Percentiles rank a stretch among this genome's conserved stretches.
Conservation (phyloP, 2,113 vertebrate genomes). For the Rattus rattus region DNA sequence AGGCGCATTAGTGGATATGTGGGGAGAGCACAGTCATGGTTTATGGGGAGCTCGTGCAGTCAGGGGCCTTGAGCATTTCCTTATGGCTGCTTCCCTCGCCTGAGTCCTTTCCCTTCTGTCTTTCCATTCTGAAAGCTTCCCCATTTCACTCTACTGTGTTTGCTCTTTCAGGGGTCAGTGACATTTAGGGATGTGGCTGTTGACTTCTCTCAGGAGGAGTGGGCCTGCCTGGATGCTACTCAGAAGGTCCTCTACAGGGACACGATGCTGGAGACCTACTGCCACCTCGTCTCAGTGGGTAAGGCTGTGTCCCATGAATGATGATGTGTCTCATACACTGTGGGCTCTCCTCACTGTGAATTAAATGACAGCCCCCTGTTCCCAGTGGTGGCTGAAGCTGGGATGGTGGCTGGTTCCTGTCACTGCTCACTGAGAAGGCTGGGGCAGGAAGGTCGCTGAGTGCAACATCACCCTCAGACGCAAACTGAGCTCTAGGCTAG, state of each 20-base stretch:
- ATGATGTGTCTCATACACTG: background rate
- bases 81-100: background rate
- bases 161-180: background rate
- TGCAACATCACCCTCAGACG: too few relatives aligned
- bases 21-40: background rate
- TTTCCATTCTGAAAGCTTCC: background rate
- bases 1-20: background rate
- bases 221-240: background rate
- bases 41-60: background rate
- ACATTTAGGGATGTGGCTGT: too few relatives aligned
- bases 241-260: constrained; percentile 52
- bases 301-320: background rate
- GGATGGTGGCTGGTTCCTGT: too few relatives aligned
- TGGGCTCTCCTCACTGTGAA: background rate
- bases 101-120: background rate
- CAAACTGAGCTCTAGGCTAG: too few relatives aligned
- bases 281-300: background rate
- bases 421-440: too few relatives aligned
- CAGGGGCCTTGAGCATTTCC: background rate
- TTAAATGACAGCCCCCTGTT: background rate
- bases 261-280: constrained; percentile 41
- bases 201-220: too few relatives aligned
- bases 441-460: too few relatives aligned
- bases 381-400: too few relatives aligned
- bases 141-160: background rate